A percentile compares a stretch with the other conserved stretches of the same genome.
These are phyloP conservation scores for Drosophila yooni DNA, from an alignment of 2,888 invertebrate species.

Conservation along the genomic window DNA sequence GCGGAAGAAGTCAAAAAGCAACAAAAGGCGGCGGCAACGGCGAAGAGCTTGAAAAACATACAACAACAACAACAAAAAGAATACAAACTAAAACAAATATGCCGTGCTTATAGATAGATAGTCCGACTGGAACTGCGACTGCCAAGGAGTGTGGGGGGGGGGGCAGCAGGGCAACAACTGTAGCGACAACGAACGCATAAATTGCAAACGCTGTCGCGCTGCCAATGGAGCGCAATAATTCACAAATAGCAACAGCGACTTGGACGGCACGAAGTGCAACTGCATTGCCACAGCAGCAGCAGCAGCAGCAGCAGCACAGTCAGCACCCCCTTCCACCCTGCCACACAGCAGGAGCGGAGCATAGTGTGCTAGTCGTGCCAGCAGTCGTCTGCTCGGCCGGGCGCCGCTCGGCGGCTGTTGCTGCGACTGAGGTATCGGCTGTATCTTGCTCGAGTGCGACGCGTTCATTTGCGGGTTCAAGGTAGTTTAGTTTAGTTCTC, in stretches of 20 bases:
- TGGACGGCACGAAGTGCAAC: conserved; percentile 52
- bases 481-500: conserved; percentile 76
- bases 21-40: conserved; percentile 22
- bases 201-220: conserved; percentile 73
- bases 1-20: conserved; percentile 9
- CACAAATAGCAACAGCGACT: conserved; percentile 71
- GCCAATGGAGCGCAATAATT: conserved; percentile 79
- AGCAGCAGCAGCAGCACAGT: not conserved
- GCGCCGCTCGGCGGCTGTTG: conserved; percentile 17
- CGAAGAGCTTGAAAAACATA: conserved; percentile 2
- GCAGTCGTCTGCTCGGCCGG: conserved; percentile 2
- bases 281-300: conserved; percentile 44
- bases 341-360: not conserved
- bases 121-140: conserved; percentile 27
- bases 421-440: conserved; percentile 25
- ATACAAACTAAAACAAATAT: conserved; percentile 19
- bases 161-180: conserved; percentile 27
- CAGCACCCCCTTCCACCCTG: not conserved
- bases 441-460: conserved; percentile 33
- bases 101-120: conserved; percentile 42
- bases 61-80: not conserved
- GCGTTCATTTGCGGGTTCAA: conserved; percentile 70
- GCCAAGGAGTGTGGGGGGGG: not conserved
- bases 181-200: conserved; percentile 77
- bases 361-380: not conserved